Base-by-base conservation (phyloP, 2,797 vertebrate species). In the Pempheris klunzingeri region DNA sequence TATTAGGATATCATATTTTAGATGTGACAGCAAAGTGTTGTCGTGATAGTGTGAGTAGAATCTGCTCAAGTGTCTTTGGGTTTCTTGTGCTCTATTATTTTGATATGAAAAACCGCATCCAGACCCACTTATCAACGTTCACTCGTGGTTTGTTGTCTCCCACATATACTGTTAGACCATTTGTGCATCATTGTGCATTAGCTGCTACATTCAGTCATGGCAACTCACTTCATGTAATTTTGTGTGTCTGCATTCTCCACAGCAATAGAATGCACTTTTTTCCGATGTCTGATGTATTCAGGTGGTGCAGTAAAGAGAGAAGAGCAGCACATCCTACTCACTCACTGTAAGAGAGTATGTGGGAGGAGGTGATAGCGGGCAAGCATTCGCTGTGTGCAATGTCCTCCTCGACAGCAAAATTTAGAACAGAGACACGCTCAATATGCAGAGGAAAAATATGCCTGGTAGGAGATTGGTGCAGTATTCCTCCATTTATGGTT, bases 291-390 rank as follows among this genome's bases (percentile, higher is more conserved):
- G 81, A 70, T 86, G 75, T 72, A 83, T 83, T 89, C 81, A 88
- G 85, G 82, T 81, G 83, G 74, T 52, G 75, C 80, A 84, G 78
- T 39, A 61, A 80, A 85, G 77, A 78, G 69, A 66, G 81, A n/a
- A 86, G 85, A 90, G 80, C 81, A 85, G 80, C 86, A 79, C 88
- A 87, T 90, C 92, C 90, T 74, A 90, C 92, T 93, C 90, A 78
- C 86, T 88, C 89, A 67, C 84, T 90, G 87, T 71, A 83, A 75
- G 78, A 89, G 86, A 86, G 80, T 68, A 84, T 43, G 93, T 94
- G 92, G 93, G 93, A 90, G 93, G 91, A 93, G 91, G 92, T 92
- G 92, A 92, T 83, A 87, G 81, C 67, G 74, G 88, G 88, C 88
- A 74, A 85, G 86, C 78, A 63, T 87, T 90, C 78, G 47, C 74